Evolutionary conservation across 2,888 invertebrate species (phyloP).

Genomic region (Melanostoma mellinum): DNA sequence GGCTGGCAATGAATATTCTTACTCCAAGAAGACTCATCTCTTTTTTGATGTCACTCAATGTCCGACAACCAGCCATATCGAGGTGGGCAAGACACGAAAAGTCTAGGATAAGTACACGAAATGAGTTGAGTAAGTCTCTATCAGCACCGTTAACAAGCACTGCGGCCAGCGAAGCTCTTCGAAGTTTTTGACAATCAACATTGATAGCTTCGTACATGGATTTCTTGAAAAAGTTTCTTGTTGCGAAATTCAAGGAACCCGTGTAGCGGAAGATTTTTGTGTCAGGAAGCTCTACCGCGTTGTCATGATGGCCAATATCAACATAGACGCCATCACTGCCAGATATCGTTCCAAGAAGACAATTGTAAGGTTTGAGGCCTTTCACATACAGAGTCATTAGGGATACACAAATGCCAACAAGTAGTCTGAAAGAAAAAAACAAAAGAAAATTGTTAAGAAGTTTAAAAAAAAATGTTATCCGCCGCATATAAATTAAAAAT

Average conservation of each 20-base stretch:
- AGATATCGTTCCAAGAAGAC: constrained; percentile 85
- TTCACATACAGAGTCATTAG: constrained; percentile 87
- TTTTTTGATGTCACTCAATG: constrained; percentile 83
- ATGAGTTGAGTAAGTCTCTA: constrained; percentile 67
- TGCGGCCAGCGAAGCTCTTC: constrained; percentile 65
- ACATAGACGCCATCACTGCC: constrained; percentile 86
- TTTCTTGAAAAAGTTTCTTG: constrained; percentile 84
- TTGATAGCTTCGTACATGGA: constrained; percentile 83
- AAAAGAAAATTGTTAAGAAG: background rate
- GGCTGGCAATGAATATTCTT: constrained; percentile 83
- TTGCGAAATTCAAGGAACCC: constrained; percentile 87
- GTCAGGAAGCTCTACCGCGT: constrained; percentile 85
- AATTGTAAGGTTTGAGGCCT: constrained; percentile 85
- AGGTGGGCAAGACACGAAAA: constrained; percentile 86
- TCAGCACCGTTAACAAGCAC: constrained; percentile 60
- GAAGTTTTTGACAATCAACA: constrained; percentile 81
- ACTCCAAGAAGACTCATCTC: constrained; percentile 83
- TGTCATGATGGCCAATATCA: constrained; percentile 85
- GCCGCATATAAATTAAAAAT: too few species aligned
- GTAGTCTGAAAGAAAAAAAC: constrained; percentile 78
- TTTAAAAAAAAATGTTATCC: too few species aligned
- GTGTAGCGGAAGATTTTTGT: constrained; percentile 87
- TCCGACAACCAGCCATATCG: constrained; percentile 86
- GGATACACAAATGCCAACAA: constrained; percentile 86
- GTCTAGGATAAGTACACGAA: constrained; percentile 83